These are phyloP conservation scores for Osmerus mordax DNA, from an alignment of 2,113 vertebrate genomes.

Conservation along the genomic window DNA sequence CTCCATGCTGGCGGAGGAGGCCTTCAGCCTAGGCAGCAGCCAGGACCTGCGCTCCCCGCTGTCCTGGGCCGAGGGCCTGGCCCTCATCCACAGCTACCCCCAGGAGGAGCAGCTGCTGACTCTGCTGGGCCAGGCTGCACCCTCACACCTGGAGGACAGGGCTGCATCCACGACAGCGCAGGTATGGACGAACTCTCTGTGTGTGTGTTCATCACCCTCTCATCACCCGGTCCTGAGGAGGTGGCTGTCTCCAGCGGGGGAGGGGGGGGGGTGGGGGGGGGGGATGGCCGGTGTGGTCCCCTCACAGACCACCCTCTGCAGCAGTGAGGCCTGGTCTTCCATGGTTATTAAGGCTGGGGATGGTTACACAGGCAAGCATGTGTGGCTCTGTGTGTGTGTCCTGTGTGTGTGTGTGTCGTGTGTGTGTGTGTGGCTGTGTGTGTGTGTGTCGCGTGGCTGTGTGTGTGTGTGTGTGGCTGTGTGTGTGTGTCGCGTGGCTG, in stretches of 20 bases:
- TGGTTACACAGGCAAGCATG: background rate
- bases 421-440: slow-evolving; percentile 12
- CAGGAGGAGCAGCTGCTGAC: slow-evolving; percentile 59
- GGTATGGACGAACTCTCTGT: background rate
- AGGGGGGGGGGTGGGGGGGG: no score
- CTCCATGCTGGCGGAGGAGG: slow-evolving; percentile 64
- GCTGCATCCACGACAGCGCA: slow-evolving; percentile 8
- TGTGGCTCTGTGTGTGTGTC: slow-evolving; percentile 13
- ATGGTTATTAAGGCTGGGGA: background rate
- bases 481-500: slow-evolving; percentile 46
- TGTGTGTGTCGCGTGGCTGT: slow-evolving; percentile 8
- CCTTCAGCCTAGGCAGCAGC: slow-evolving; percentile 32
- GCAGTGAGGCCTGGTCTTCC: background rate
- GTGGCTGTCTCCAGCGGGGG: background rate
- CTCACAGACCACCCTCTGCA: background rate
- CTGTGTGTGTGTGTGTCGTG: slow-evolving; percentile 23
- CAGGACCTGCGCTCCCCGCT: slow-evolving; percentile 42
- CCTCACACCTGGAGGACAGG: background rate
- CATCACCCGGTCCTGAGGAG: slow-evolving; percentile 1
- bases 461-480: slow-evolving; percentile 5
- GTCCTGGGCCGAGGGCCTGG: slow-evolving; percentile 58
- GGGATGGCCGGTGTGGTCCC: background rate
- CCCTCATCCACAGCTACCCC: slow-evolving; percentile 51
- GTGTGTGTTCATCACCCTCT: background rate
- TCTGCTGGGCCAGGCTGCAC: slow-evolving; percentile 53